Evolutionary conservation across 2,888 invertebrate genomes (phyloP).

Genomic region (Ptychoptera contaminata): DNA sequence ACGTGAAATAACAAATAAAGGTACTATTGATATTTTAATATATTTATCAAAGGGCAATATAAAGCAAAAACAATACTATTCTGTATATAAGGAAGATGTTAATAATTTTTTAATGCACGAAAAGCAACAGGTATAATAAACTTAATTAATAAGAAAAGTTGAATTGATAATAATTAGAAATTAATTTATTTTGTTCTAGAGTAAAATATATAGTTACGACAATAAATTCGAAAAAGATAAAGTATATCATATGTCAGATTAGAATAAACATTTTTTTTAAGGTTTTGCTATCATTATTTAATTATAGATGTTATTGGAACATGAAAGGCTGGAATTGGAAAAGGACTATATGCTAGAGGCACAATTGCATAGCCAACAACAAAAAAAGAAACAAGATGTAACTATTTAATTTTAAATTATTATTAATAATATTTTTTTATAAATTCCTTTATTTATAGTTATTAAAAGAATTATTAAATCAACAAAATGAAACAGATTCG

Average conservation of each 20-base stretch:
- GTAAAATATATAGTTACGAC: no score
- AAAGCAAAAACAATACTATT: conserved; percentile 7
- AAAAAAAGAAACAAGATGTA: conserved; percentile 2
- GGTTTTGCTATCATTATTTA: no score
- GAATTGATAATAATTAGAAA: no score
- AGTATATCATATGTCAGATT: no score
- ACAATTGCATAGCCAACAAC: conserved; percentile 5
- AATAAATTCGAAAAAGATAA: no score
- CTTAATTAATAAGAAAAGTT: no score
- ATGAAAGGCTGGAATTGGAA: conserved; percentile 7
- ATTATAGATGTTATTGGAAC: conserved; percentile 2
- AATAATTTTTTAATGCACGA: no score
- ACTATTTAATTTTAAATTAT: no score
- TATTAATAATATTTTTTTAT: no score
- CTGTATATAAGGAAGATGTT: conserved; percentile 8
- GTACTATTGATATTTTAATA: conserved; percentile 47
- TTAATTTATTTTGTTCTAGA: no score
- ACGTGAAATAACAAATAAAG: conserved; percentile 37
- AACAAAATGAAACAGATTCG: conserved; percentile 48
- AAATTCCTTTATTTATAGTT: conserved; percentile 9
- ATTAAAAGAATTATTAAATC: conserved; percentile 13
- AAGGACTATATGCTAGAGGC: conserved; percentile 7
- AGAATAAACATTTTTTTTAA: no score
- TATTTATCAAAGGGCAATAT: conserved; percentile 39
- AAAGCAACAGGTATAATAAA: no score